Percentiles rank a stretch among this genome's conserved stretches.
These are phyloP conservation scores for Diarsia mendica DNA, from an alignment of 2,888 invertebrate genomes.

Conservation along the genomic window DNA sequence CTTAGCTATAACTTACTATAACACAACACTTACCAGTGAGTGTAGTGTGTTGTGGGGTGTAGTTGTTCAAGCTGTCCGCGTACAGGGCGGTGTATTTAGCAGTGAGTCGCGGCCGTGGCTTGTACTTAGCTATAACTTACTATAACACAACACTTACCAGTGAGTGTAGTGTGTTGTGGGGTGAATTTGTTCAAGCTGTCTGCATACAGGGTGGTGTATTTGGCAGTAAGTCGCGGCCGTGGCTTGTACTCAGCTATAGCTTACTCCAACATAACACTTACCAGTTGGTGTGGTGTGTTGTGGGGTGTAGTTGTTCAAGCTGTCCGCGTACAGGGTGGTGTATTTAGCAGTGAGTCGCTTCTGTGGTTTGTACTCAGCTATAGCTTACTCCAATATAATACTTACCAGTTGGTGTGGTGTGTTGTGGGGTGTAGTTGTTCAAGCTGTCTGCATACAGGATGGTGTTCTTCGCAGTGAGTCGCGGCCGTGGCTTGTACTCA, in stretches of 20 bases:
- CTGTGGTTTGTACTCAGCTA: conserved; percentile 70
- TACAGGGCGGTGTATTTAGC: conserved; percentile 85
- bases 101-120: conserved; percentile 82
- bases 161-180: conserved; percentile 62
- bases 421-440: conserved; percentile 78
- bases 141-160: conserved; percentile 12
- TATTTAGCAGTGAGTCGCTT: conserved; percentile 85
- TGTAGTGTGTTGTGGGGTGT: conserved; percentile 48
- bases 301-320: conserved; percentile 80
- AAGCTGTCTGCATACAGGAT: conserved; percentile 85
- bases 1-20: conserved; percentile 63
- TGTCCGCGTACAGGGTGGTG: conserved; percentile 84
- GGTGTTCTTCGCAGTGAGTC: conserved; percentile 84
- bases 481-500: conserved; percentile 76
- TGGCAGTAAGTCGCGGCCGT: conserved; percentile 83
- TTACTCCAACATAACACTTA: not conserved
- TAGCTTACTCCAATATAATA: too few species aligned
- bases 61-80: conserved; percentile 85
- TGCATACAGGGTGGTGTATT: conserved; percentile 84
- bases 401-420: conserved; percentile 10
- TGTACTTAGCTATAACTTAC: conserved; percentile 72
- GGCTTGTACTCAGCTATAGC: conserved; percentile 68
- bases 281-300: conserved; percentile 47
- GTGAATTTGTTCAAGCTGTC: conserved; percentile 84
- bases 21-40: conserved; percentile 21